Evolutionary conservation across 2,888 invertebrate species (phyloP).

Genomic region (Dromius quadrimaculatus): DNA sequence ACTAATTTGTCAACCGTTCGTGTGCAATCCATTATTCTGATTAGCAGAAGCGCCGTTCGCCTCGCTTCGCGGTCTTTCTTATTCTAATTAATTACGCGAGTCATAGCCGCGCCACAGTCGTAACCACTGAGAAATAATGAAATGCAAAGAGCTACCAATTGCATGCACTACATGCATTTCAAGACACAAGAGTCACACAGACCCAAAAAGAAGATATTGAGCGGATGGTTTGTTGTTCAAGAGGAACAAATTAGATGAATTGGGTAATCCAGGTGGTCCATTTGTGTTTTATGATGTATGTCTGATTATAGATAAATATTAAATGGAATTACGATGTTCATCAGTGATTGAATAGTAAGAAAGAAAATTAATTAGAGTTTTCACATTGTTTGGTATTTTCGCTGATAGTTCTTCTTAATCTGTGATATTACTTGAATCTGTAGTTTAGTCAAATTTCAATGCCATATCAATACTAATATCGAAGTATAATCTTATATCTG

Average conservation of each 20-base stretch:
- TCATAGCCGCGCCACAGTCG: constrained; percentile 6
- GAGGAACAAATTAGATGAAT: not conserved
- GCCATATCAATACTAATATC: too few relatives aligned
- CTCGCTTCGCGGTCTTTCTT: constrained; percentile 15
- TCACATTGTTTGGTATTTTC: too few relatives aligned
- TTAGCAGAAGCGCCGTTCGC: constrained; percentile 6
- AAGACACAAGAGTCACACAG: not conserved
- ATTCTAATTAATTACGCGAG: constrained; percentile 37
- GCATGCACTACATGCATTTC: not conserved
- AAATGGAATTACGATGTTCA: too few relatives aligned
- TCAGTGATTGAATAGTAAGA: too few relatives aligned
- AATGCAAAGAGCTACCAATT: constrained; percentile 34
- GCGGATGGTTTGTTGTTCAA: not conserved
- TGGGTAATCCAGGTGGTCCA: too few relatives aligned
- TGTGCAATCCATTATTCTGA: constrained; percentile 31
- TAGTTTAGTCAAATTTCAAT: too few relatives aligned
- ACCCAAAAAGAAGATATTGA: not conserved
- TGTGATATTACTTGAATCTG: too few relatives aligned
- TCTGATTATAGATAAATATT: too few relatives aligned
- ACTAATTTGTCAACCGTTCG: constrained; percentile 37
- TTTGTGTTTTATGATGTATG: not conserved
- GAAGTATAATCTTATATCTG: too few relatives aligned
- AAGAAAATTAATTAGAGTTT: too few relatives aligned
- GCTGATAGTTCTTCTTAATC: too few relatives aligned
- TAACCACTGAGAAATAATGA: constrained; percentile 31